Base-by-base conservation (phyloP, 2,888 invertebrate genomes). In the Philopedon plagiatum region DNA sequence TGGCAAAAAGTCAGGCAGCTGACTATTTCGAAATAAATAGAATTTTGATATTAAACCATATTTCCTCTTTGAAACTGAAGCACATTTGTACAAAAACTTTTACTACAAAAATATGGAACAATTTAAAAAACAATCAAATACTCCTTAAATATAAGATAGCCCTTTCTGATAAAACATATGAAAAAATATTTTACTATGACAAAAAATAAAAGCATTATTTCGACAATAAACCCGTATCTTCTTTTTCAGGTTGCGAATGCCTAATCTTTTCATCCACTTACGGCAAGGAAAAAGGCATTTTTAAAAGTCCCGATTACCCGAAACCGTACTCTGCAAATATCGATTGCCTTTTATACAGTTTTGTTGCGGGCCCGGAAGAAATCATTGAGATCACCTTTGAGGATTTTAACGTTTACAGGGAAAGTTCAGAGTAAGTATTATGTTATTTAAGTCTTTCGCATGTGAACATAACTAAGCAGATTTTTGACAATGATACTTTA, bases 281-380 rank as follows among this genome's bases (percentile, higher is more conserved):
- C 83, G 92, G 92, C 79, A 92, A 91, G 85, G 92, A 92, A 83
- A 91, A 90, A 77, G 95, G 94, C 75, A 90, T 90, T 54, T 95
- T 95, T 88, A 92, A 91, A 83, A 94, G 94, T 79, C 95, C 95
- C 15, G 93, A 94, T 86, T 94, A 91, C 86, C 95, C 95, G 2
- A 89, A 90, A 74, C 89, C 91, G 69, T 94, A 94, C 86, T 91
- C 92, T 5, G 84, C 90, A 69, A 90, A 91, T 81, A 88, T 93
- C 83, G 91, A 92, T 87, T 96, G 96, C 83, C 90, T 95, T 60
- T 90, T 95, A 64, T 95, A 94, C 88, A 93, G 94, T 34, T 96
- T 96, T 87, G 87, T 91, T 79, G 94, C 93, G 1, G 91, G 90
- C 72, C 88, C 91, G 15, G 91, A 93, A 82, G 93, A 95, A 86